A percentile compares a stretch with the other conserved stretches of the same genome.
Evolutionary conservation across 1,140 invertebrate species (phyloP).

Genomic region (Ephestia elutella): DNA sequence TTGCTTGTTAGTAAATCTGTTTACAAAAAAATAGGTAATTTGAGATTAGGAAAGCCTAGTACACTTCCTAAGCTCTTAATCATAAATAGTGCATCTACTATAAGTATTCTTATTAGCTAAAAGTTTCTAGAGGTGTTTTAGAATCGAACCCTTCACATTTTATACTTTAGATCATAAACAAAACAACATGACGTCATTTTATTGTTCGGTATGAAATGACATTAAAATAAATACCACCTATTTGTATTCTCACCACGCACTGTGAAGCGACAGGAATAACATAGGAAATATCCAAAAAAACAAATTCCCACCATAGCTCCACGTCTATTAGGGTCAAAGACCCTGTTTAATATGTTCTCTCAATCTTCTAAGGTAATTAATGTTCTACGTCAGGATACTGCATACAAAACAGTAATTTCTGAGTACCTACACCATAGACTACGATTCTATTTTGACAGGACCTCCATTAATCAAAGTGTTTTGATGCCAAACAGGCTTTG

Average conservation of each 20-base stretch:
- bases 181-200: too few relatives aligned
- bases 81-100: too few relatives aligned
- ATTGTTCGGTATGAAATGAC: too few relatives aligned
- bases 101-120: too few relatives aligned
- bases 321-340: not conserved
- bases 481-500: not conserved
- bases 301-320: not conserved
- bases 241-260: not conserved
- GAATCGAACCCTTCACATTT: too few relatives aligned
- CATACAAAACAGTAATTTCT: not conserved
- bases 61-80: too few relatives aligned
- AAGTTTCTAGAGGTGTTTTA: too few relatives aligned
- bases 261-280: not conserved
- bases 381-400: not conserved
- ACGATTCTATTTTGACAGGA: not conserved
- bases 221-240: not conserved
- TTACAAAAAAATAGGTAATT: too few relatives aligned
- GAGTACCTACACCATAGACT: not conserved
- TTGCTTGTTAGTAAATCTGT: too few relatives aligned
- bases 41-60: too few relatives aligned
- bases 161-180: too few relatives aligned
- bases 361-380: not conserved
- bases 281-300: not conserved
- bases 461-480: not conserved
- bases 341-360: not conserved